These are phyloP conservation scores for Sparus aurata DNA, from an alignment of 2,797 vertebrate species.

Conservation along the genomic window DNA sequence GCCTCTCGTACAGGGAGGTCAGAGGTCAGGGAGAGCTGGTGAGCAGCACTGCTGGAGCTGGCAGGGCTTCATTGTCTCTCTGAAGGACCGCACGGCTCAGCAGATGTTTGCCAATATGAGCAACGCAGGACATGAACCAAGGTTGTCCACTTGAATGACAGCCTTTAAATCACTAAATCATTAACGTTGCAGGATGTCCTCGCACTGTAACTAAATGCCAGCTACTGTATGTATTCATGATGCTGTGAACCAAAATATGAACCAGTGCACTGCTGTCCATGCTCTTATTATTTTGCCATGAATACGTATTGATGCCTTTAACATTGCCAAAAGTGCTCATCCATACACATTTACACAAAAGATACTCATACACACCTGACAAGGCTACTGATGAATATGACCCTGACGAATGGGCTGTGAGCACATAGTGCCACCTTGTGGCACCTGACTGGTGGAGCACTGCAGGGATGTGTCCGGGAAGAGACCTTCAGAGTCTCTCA, in stretches of 20 bases:
- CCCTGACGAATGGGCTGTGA: constrained; percentile 74
- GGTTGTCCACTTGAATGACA: constrained; percentile 26
- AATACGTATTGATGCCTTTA: constrained; percentile 6
- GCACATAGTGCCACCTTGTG: constrained; percentile 87
- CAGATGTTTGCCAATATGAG: constrained; percentile 25
- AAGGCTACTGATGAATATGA: constrained; percentile 66
- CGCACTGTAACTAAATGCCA: neutral
- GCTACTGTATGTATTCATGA: neutral
- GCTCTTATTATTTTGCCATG: constrained; percentile 3
- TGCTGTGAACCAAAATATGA: neutral
- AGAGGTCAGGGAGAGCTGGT: constrained; percentile 16
- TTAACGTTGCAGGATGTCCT: constrained; percentile 24
- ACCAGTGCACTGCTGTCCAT: neutral
- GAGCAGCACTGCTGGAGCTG: neutral
- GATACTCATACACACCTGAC: constrained; percentile 60
- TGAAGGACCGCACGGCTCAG: constrained; percentile 6
- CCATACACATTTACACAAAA: constrained; percentile 16
- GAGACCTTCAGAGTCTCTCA: constrained; percentile 72
- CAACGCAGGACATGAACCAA: constrained; percentile 9
- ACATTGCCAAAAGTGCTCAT: neutral
- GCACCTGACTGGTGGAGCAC: constrained; percentile 83
- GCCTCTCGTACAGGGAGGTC: neutral
- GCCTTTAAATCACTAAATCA: constrained; percentile 18
- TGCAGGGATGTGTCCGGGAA: constrained; percentile 87
- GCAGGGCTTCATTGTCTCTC: neutral